Conservation (phyloP, 2,113 vertebrate species). For the Centrocercus urophasianus region DNA sequence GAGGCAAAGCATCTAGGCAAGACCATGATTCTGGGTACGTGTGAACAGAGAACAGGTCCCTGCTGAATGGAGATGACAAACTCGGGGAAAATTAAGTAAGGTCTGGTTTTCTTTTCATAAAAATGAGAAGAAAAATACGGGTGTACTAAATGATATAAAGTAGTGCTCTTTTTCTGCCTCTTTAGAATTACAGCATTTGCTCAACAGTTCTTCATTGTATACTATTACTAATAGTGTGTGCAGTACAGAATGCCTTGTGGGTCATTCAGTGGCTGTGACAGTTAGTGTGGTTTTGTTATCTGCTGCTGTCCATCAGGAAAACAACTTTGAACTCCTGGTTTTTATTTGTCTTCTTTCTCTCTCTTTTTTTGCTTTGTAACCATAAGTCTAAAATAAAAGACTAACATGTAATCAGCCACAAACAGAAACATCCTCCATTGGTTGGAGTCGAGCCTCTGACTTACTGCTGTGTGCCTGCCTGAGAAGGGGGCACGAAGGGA, state of each 20-base stretch:
- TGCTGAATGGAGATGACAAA: background rate
- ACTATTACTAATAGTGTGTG: background rate
- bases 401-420: conserved; percentile 36
- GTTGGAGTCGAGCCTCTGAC: background rate
- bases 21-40: background rate
- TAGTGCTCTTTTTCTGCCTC: background rate
- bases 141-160: background rate
- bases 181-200: background rate
- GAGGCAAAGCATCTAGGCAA: conserved; percentile 8
- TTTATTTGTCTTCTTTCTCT: background rate
- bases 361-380: background rate
- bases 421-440: conserved; percentile 38
- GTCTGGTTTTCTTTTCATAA: background rate
- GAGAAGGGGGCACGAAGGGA: background rate
- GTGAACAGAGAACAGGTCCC: background rate
- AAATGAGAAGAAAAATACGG: background rate
- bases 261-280: conserved; percentile 21
- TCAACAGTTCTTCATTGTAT: background rate
- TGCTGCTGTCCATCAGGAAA: conserved; percentile 42
- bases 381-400: conserved; percentile 48
- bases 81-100: background rate
- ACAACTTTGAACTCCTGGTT: conserved; percentile 3
- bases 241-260: conserved; percentile 7
- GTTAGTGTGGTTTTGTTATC: conserved; percentile 65
- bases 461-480: background rate